A percentile compares a stretch with the other conserved stretches of the same genome.
phyloP scores from a whole-genome alignment of 2,113 vertebrate genomes.

The Alexandromys fortis region DNA sequence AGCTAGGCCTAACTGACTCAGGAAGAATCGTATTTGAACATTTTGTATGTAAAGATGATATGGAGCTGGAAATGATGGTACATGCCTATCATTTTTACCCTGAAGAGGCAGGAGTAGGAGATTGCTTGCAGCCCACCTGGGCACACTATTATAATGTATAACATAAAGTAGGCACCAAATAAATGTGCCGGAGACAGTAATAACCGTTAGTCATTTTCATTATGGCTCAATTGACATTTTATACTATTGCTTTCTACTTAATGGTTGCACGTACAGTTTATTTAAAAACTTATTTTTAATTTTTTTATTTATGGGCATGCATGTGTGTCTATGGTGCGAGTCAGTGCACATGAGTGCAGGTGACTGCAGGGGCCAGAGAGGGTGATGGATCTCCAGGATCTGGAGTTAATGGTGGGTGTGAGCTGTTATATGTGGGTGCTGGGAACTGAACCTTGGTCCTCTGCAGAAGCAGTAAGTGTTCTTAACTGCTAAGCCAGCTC shows the following conservation, averaged over 20 bases:
- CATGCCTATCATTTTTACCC: not conserved
- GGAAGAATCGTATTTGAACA: not conserved
- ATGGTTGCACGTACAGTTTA: not conserved
- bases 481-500: not conserved
- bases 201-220: not conserved
- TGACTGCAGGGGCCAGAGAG: not conserved
- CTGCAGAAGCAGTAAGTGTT: not conserved
- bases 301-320: not conserved
- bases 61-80: not conserved
- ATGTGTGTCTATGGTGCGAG: not conserved
- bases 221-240: not conserved
- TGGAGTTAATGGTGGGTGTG: not conserved
- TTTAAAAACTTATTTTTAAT: not conserved
- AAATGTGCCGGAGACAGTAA: not conserved
- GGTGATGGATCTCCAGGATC: not conserved
- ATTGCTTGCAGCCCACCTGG: not conserved
- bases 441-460: not conserved
- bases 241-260: not conserved
- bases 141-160: not conserved
- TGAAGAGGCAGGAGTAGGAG: not conserved
- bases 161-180: not conserved
- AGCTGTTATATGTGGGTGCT: not conserved
- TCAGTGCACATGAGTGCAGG: not conserved
- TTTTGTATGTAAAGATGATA: conserved; percentile 34
- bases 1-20: not conserved